phyloP scores from a whole-genome alignment of 2,113 vertebrate species.

The Myodes glareolus region DNA sequence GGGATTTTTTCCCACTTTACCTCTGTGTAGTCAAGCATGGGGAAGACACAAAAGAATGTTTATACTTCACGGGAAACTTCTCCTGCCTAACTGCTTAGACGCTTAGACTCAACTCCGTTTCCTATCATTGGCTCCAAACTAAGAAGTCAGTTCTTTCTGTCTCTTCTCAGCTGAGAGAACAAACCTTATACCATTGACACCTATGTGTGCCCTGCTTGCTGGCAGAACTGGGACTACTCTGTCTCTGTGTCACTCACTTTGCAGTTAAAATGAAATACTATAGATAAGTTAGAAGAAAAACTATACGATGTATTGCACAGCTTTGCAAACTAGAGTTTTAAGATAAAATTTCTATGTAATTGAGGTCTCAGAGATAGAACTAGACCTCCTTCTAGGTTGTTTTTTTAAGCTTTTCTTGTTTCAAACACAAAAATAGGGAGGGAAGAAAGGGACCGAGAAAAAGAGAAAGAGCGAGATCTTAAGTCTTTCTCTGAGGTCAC shows the following conservation, averaged over 20 bases:
- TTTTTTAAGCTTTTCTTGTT: not conserved
- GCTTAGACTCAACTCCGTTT: not conserved
- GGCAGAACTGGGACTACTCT: not conserved
- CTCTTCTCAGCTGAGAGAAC: not conserved
- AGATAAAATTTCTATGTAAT: not conserved
- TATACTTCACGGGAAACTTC: not conserved
- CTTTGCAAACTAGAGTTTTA: not conserved
- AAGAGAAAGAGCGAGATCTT: not conserved
- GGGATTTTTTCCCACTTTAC: not conserved
- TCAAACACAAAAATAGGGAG: not conserved
- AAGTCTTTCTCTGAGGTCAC: not conserved
- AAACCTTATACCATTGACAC: not conserved
- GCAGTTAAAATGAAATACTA: not conserved
- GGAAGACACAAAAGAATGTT: not conserved
- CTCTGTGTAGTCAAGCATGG: not conserved
- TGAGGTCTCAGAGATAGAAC: not conserved
- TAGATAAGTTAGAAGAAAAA: not conserved
- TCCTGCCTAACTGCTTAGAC: not conserved
- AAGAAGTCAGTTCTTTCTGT: not conserved
- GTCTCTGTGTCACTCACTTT: not conserved
- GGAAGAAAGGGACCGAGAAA: not conserved
- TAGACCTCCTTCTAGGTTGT: not conserved
- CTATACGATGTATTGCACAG: not conserved
- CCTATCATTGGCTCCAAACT: not conserved
- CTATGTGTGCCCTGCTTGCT: not conserved